phyloP scores from a whole-genome alignment of 2,797 vertebrate genomes.

The Gallinago solitaria region DNA sequence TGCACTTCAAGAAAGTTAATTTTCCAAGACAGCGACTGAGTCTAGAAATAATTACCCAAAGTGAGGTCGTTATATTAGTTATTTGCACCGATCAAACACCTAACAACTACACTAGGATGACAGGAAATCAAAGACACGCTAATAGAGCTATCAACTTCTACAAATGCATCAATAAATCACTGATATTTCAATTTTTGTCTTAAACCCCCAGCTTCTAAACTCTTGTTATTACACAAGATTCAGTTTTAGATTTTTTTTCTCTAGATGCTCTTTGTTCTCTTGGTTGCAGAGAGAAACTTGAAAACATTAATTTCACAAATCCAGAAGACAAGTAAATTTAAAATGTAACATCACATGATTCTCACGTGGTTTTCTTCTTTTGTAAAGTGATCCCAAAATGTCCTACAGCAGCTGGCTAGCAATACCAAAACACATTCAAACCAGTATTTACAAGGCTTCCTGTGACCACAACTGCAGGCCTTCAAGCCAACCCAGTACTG shows the following conservation, averaged over 20 bases:
- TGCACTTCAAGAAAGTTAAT: background rate
- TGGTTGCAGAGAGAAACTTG: background rate
- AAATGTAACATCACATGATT: background rate
- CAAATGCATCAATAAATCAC: background rate
- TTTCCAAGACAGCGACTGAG: background rate
- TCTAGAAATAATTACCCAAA: background rate
- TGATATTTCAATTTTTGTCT: background rate
- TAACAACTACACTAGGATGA: background rate
- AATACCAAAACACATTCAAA: background rate
- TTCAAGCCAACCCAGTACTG: background rate
- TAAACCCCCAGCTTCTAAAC: background rate
- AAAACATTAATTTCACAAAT: background rate
- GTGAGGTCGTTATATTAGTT: background rate
- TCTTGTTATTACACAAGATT: background rate
- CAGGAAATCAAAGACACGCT: background rate
- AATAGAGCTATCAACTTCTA: background rate
- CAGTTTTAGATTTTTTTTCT: background rate
- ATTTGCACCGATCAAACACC: background rate
- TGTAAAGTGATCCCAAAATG: background rate
- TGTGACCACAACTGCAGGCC: fast-evolving
- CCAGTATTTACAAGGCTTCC: background rate
- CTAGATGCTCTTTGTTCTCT: background rate
- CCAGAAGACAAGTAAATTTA: background rate
- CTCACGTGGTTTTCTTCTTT: background rate
- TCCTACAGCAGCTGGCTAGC: background rate